Base-by-base conservation (phyloP, 1,140 invertebrate genomes). In the Calliopsis andreniformis region DNA sequence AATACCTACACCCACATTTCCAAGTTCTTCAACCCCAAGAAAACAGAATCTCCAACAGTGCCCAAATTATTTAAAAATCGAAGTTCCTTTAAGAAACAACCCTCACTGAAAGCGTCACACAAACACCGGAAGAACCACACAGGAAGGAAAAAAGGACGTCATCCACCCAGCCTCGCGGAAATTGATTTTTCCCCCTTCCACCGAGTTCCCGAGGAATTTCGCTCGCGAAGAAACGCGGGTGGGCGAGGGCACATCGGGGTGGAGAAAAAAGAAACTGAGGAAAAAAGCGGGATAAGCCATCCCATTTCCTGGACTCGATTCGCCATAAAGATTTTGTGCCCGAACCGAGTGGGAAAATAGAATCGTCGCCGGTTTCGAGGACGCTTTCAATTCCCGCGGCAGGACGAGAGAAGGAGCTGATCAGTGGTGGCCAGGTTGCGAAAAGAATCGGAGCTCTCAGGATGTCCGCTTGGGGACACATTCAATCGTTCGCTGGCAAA, bases 401-500 rank as follows among this genome's bases (percentile, higher is more conserved):
- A 23, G 42, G 35, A 64, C 16, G 45, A 53, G 39, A 28, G 53
- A 49, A 20, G 14, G 45, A 10, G 42, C 42, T 23, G 5, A n/a
- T 7, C 20, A 39, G 42, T n/a, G 30, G 43, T 43, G 39, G 66
- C 49, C 39, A 53, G n/a, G 47, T 20, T 10, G 58, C 59, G 64
- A 80, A 68, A 69, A 80, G 66, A 66, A 68, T 76, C 61, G 72
- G 67, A 55, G 39, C 45, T 28, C 45, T 28, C 42, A 30, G 53
- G 79, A 82, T 82, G 80, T 83, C 80, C 81, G 81, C 81, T 83
- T 83, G 81, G 81, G 81, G 81, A 83, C 75, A 82, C 81, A 83
- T 83, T 83, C 81, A 82, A 83, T 83, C 82, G 82, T 82, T 83
- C 79, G 82, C 70, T 45, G 80, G 82, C 80, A 83, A 82, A 83